Percentiles rank a stretch among this genome's conserved stretches.
Evolutionary conservation across 2,888 invertebrate genomes (phyloP).

Genomic region (Orthosia cruda): DNA sequence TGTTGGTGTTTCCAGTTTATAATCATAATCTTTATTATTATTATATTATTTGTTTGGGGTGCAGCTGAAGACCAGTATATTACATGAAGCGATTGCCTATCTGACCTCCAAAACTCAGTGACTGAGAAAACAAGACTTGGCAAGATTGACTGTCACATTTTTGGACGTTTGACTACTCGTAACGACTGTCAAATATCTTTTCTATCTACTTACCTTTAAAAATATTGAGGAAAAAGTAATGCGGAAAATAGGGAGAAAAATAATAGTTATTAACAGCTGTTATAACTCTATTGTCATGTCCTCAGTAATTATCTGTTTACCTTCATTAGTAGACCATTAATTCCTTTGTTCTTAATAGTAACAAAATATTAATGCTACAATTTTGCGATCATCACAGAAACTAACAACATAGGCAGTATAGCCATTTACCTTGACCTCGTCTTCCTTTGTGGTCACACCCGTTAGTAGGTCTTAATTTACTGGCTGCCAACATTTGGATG

Average conservation of each 20-base stretch:
- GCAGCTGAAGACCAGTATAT: too few species aligned
- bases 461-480: constrained; percentile 35
- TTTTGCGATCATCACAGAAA: constrained; percentile 34
- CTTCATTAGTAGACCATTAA: constrained; percentile 11
- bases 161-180: not conserved
- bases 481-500: constrained; percentile 76
- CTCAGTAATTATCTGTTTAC: constrained; percentile 24
- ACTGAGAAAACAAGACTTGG: not conserved
- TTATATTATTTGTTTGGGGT: too few species aligned
- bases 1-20: too few species aligned
- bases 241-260: constrained; percentile 4
- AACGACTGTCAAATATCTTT: not conserved
- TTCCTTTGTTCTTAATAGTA: constrained; percentile 27
- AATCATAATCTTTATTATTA: too few species aligned
- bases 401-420: constrained; percentile 17
- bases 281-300: not conserved
- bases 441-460: constrained; percentile 46
- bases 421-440: constrained; percentile 43
- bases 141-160: not conserved
- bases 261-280: not conserved
- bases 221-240: not conserved
- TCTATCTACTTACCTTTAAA: not conserved
- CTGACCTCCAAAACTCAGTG: not conserved
- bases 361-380: constrained; percentile 28
- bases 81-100: not conserved